Conservation (phyloP, 2,888 invertebrate genomes). For the Notodonta dromedarius region DNA sequence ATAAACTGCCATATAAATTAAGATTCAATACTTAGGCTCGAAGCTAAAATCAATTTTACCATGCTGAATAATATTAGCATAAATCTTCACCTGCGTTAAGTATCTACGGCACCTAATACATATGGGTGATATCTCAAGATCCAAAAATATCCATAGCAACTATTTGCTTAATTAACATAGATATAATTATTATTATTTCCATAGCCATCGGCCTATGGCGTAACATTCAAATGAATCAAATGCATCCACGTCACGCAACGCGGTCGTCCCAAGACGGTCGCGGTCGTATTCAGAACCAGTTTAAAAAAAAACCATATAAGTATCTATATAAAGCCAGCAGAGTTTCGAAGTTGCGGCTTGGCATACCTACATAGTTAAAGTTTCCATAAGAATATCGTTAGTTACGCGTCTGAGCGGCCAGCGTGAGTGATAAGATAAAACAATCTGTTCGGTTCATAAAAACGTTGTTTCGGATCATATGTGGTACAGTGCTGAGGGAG, state of each 20-base stretch:
- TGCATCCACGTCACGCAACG: not conserved
- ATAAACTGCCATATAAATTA: no score
- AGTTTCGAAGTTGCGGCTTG: not conserved
- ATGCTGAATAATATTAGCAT: no score
- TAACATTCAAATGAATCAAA: not conserved
- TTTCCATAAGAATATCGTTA: constrained; percentile 8
- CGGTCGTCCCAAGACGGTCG: not conserved
- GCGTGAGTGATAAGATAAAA: constrained; percentile 60
- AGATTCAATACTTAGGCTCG: no score
- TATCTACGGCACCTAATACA: no score
- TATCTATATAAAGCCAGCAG: not conserved
- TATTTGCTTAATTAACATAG: not conserved
- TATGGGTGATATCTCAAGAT: no score
- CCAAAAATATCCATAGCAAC: not conserved
- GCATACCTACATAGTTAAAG: not conserved
- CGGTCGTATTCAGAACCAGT: not conserved
- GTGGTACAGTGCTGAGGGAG: constrained; percentile 50
- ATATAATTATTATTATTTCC: not conserved
- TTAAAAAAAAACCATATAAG: not conserved
- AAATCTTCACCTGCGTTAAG: no score
- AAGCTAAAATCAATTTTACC: no score
- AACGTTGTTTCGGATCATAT: constrained; percentile 38
- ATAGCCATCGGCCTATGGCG: not conserved
- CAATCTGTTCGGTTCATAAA: constrained; percentile 49
- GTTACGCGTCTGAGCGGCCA: constrained; percentile 26